Evolutionary conservation across 2,888 invertebrate species (phyloP), one percentile per base, ranked within the genome.

Genomic region (Eutolmus rufibarbis): DNA sequence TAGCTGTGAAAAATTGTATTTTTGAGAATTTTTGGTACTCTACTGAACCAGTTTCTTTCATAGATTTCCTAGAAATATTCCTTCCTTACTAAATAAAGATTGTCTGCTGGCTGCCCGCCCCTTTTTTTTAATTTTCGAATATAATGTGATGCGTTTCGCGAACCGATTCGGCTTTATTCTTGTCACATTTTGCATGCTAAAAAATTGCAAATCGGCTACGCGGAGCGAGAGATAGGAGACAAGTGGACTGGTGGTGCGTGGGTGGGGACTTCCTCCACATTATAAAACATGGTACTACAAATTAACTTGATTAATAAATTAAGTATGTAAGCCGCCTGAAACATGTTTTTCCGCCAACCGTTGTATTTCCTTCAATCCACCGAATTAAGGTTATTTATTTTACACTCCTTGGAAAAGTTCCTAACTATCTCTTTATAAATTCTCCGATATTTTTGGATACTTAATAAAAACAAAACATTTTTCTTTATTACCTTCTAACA

Each of bases 31-130:
- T 51, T 51, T 82, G 82, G 23, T 57, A 66, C 82, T 57, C 82
- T 66, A 82, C 82, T 57, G 66, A 82, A 57, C 82, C 82, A 82
- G 37, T 82, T 82, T 82, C 82, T 82, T 56, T 82, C 57, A 79
- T 40, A 51, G 57, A 28, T 57, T 82, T 82, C 82, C 82, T 82
- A 82, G 82, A 82, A 82, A 7, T 19, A 57, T 34, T 57, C 66
- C 12, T 19, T 66, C 28, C 66, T 28, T 66, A 66, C 66, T 66
- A 66, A 23, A 66, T 66, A 66, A 66, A 66, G 66, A 66, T 66
- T 28, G 23, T 28, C 66, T 12, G 12, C 28, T 12, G 51, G 51
- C 51, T 51, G 51, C 51, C n/a, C 12, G 28, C 8, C 23, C 23
- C 66, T 28, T 66, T 66, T 66, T 66, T 28, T 66, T 23, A 66